These are phyloP conservation scores for Cataglyphis livida DNA, from an alignment of 2,888 invertebrate species.

Conservation along the genomic window DNA sequence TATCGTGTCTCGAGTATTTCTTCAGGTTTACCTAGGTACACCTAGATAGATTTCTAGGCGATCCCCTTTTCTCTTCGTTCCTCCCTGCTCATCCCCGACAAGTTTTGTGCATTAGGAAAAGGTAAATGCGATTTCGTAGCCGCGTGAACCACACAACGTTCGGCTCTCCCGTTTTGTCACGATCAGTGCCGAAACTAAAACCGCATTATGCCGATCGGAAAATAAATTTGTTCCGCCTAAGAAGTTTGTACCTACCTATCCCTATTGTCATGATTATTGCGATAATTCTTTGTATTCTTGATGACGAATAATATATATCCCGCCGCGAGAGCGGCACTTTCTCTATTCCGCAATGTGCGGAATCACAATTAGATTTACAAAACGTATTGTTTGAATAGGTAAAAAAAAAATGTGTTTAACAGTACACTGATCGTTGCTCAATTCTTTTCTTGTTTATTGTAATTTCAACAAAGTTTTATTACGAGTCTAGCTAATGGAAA, in stretches of 20 bases:
- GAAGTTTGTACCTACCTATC: conserved; percentile 21
- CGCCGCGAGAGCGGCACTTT: not conserved
- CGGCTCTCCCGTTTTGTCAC: conserved; percentile 24
- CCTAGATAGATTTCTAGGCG: conserved; percentile 69
- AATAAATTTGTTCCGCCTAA: conserved; percentile 33
- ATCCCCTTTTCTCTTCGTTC: not conserved
- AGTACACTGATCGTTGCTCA: not conserved
- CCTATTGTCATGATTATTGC: not conserved
- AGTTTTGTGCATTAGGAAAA: conserved; percentile 79
- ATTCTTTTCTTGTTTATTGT: not conserved
- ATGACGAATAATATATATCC: not conserved
- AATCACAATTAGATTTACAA: conserved; percentile 1
- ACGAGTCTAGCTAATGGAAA: not conserved
- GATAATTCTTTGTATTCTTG: conserved; percentile 20
- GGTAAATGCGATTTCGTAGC: conserved; percentile 76
- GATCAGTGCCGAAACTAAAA: not conserved
- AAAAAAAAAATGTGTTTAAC: not conserved
- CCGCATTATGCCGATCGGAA: conserved; percentile 18
- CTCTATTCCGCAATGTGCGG: not conserved
- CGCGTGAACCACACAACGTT: conserved; percentile 22
- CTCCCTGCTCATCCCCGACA: conserved; percentile 58
- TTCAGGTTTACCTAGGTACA: conserved; percentile 75
- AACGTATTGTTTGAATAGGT: not conserved
- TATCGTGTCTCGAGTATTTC: conserved; percentile 57
- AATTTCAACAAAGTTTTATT: not conserved